Evolutionary conservation across 2,797 vertebrate species (phyloP).

Genomic region (Tinamus major): DNA sequence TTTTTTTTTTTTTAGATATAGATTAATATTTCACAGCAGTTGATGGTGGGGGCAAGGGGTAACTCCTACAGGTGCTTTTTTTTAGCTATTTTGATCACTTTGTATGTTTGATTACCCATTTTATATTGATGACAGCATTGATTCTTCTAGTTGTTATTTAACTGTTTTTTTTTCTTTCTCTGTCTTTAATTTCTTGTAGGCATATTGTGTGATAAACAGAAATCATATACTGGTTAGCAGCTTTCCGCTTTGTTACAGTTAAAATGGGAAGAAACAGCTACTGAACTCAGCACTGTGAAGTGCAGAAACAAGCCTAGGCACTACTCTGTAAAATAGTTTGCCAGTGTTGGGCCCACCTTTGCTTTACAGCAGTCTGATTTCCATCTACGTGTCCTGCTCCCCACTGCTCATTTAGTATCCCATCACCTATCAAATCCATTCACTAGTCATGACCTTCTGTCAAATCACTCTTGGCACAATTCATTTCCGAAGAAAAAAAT

Average conservation of each 20-base stretch:
- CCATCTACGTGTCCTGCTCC: background rate
- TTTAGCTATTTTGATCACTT: background rate
- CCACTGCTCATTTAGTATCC: background rate
- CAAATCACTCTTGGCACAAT: background rate
- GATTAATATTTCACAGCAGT: background rate
- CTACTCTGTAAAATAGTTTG: background rate
- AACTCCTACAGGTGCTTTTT: background rate
- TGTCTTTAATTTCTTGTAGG: background rate
- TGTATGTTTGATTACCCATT: background rate
- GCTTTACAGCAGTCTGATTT: background rate
- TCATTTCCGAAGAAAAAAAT: background rate
- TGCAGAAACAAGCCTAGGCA: background rate
- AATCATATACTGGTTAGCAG: background rate
- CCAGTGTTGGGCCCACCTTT: background rate
- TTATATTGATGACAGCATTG: background rate
- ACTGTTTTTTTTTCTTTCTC: background rate
- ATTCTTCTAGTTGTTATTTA: background rate
- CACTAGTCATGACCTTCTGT: background rate
- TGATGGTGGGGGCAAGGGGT: no score
- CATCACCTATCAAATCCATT: background rate
- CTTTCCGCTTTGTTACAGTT: background rate
- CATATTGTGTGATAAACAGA: background rate
- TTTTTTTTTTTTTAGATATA: background rate
- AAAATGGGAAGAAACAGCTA: background rate
- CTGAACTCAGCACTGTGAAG: background rate